These are phyloP conservation scores for Lycaena phlaeas DNA, from an alignment of 2,888 invertebrate genomes.

Conservation along the genomic window DNA sequence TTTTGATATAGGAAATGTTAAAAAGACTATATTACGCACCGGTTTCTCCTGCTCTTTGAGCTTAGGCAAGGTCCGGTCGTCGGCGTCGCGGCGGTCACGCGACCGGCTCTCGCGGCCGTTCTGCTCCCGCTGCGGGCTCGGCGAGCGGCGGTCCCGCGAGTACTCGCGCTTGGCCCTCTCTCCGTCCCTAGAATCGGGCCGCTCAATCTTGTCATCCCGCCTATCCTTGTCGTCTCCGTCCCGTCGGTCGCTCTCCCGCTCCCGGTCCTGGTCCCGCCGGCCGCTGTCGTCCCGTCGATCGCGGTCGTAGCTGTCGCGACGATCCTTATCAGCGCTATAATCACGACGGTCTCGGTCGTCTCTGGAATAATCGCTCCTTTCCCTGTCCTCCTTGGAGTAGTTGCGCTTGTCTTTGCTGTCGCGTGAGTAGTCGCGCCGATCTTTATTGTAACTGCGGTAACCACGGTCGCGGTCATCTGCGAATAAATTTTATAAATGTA, in stretches of 20 bases:
- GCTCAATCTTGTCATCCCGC: slow-evolving; percentile 16
- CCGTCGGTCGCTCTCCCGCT: slow-evolving; percentile 12
- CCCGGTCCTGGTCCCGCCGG: slow-evolving; percentile 9
- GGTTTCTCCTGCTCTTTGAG: slow-evolving; percentile 81
- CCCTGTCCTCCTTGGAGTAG: slow-evolving; percentile 26
- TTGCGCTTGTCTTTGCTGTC: slow-evolving; percentile 28
- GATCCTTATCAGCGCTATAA: slow-evolving; percentile 21
- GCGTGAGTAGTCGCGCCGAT: slow-evolving; percentile 27
- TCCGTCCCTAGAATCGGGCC: slow-evolving; percentile 22
- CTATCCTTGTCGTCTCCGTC: slow-evolving; percentile 15
- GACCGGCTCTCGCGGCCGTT: slow-evolving; percentile 48
- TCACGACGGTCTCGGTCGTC: slow-evolving; percentile 28
- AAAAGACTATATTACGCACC: slow-evolving; percentile 56
- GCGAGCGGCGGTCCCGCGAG: slow-evolving; percentile 15
- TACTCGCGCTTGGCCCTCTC: slow-evolving; percentile 17
- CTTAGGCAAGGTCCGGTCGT: slow-evolving; percentile 76
- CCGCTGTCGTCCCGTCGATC: slow-evolving; percentile 21
- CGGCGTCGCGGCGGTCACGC: slow-evolving; percentile 39
- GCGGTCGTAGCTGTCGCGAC: slow-evolving; percentile 22
- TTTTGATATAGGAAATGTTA: too few relatives aligned
- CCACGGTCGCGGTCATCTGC: slow-evolving; percentile 45
- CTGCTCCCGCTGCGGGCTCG: slow-evolving; percentile 24
- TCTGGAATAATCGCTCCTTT: slow-evolving; percentile 25
- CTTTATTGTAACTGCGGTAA: slow-evolving; percentile 52
- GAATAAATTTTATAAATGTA: too few relatives aligned